These are phyloP conservation scores for Andrena trimmerana DNA, from an alignment of 2,888 invertebrate genomes.

Conservation along the genomic window DNA sequence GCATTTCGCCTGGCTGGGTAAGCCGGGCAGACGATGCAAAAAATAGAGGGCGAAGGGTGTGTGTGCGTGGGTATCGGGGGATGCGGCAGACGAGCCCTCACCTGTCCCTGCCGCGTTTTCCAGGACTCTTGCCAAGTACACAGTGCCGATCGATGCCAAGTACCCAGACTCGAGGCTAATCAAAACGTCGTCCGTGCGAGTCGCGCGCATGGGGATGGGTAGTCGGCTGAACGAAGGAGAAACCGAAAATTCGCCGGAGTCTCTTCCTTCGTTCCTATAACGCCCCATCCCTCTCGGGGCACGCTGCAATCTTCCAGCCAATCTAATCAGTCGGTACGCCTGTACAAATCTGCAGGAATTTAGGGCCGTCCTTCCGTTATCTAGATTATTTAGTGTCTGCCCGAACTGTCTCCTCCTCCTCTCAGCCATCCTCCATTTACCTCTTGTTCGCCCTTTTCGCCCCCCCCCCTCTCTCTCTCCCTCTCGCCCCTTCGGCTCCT, in stretches of 20 bases:
- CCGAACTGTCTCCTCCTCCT: slow-evolving; percentile 57
- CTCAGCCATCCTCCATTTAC: slow-evolving; percentile 23
- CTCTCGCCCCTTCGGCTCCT: slow-evolving; percentile 22
- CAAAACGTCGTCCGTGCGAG: slow-evolving; percentile 66
- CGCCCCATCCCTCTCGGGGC: neutral
- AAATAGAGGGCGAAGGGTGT: neutral
- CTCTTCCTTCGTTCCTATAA: slow-evolving; percentile 13
- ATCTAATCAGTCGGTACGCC: slow-evolving; percentile 73
- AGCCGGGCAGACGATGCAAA: slow-evolving; percentile 23
- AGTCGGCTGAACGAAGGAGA: slow-evolving; percentile 34
- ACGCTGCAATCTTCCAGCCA: slow-evolving; percentile 69
- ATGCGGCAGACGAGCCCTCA: slow-evolving; percentile 59
- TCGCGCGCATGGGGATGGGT: slow-evolving; percentile 30
- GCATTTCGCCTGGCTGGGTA: neutral
- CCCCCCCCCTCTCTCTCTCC: slow-evolving; percentile 25
- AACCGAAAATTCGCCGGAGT: slow-evolving; percentile 62
- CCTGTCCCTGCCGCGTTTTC: slow-evolving; percentile 68
- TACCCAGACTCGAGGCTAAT: slow-evolving; percentile 61
- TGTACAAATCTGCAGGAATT: slow-evolving; percentile 78
- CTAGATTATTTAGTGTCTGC: slow-evolving; percentile 78
- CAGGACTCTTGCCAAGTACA: slow-evolving; percentile 70
- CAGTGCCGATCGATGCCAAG: slow-evolving; percentile 63
- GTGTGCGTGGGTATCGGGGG: slow-evolving; percentile 22
- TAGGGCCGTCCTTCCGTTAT: slow-evolving; percentile 76
- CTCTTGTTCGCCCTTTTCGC: slow-evolving; percentile 4